Conservation (phyloP, 2,797 vertebrate genomes). For the Thaleichthys pacificus region DNA sequence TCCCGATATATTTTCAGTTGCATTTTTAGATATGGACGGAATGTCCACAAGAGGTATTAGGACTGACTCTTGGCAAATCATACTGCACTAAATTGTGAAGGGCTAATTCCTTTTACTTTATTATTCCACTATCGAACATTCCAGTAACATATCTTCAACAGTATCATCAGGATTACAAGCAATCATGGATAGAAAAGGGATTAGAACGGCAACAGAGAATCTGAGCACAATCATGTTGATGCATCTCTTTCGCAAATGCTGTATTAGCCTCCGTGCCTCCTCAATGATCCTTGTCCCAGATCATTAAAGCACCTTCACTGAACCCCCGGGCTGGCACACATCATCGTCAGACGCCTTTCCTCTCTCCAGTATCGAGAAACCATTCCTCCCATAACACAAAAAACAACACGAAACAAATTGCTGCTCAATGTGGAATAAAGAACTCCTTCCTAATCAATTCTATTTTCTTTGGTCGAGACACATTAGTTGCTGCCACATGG, state of each 20-base stretch:
- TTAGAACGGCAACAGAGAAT: background rate
- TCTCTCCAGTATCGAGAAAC: conserved; percentile 47
- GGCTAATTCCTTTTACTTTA: conserved; percentile 51
- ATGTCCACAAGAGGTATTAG: conserved; percentile 26
- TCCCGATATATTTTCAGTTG: no score
- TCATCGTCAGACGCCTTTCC: conserved; percentile 20
- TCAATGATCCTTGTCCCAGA: conserved; percentile 43
- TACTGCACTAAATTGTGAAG: conserved; percentile 45
- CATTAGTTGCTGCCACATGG: conserved; percentile 64
- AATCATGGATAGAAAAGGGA: conserved; percentile 25
- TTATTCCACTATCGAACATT: conserved; percentile 53
- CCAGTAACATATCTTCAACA: conserved; percentile 47
- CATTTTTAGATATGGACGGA: no score
- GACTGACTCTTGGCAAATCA: conserved; percentile 21
- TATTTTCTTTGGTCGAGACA: conserved; percentile 50
- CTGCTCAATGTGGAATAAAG: conserved; percentile 61
- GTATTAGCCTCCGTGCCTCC: conserved; percentile 41
- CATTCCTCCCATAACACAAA: conserved; percentile 46
- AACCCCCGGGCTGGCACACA: conserved; percentile 33
- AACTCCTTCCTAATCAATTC: conserved; percentile 62
- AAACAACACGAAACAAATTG: conserved; percentile 59
- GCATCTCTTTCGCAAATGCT: conserved; percentile 48
- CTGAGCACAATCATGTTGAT: conserved; percentile 35
- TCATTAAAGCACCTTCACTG: conserved; percentile 55
- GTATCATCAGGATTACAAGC: conserved; percentile 29